A percentile compares a stretch with the other conserved stretches of the same genome.
Evolutionary conservation across 2,113 vertebrate genomes (phyloP).

Genomic region (Antechinus flavipes): DNA sequence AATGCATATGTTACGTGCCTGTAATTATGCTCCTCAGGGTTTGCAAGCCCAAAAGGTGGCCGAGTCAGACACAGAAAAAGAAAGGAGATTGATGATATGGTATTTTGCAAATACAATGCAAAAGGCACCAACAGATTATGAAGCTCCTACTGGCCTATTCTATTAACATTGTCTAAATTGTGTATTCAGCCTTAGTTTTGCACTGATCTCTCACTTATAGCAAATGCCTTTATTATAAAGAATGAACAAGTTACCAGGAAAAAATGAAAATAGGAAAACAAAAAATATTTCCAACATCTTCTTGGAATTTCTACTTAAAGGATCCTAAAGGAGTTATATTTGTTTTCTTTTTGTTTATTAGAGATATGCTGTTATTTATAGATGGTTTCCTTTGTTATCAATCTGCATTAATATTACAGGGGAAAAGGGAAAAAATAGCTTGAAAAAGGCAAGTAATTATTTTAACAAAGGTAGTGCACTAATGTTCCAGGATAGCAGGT

Average conservation of each 20-base stretch:
- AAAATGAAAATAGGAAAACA: slow-evolving; percentile 65
- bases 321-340: slow-evolving; percentile 50
- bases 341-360: background rate
- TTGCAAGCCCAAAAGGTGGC: slow-evolving; percentile 79
- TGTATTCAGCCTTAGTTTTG: slow-evolving; percentile 76
- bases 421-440: background rate
- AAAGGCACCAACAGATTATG: slow-evolving; percentile 81
- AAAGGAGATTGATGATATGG: slow-evolving; percentile 84
- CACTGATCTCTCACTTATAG: slow-evolving; percentile 77
- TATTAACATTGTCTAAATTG: slow-evolving; percentile 76
- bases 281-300: slow-evolving; percentile 68
- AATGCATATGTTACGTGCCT: slow-evolving; percentile 76
- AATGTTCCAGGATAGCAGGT: background rate
- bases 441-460: background rate
- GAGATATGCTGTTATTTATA: slow-evolving; percentile 36
- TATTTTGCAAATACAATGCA: slow-evolving; percentile 80
- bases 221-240: slow-evolving; percentile 76
- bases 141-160: slow-evolving; percentile 75
- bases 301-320: slow-evolving; percentile 48
- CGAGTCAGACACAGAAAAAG: slow-evolving; percentile 77
- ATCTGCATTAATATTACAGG: slow-evolving; percentile 27
- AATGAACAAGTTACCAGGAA: slow-evolving; percentile 63
- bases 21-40: slow-evolving; percentile 78
- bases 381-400: slow-evolving; percentile 43
- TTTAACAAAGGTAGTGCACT: background rate